Conservation (phyloP, 92 coral and sea anemone species). For the Pocillopora meandrina region DNA sequence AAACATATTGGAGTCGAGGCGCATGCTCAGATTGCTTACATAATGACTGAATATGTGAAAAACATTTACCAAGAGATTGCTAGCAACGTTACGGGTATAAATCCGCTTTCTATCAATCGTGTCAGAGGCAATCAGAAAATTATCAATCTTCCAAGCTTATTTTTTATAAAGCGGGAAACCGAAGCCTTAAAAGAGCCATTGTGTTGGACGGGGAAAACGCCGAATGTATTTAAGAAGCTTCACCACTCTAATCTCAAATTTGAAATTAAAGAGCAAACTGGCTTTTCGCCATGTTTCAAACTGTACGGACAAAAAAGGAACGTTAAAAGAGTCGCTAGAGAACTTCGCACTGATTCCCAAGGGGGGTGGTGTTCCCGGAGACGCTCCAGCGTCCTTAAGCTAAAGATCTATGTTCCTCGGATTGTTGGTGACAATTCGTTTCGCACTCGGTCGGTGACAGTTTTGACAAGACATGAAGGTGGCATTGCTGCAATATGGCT, state of each 20-base stretch:
- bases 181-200: conserved; percentile 38
- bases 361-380: conserved; percentile 55
- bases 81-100: neutral
- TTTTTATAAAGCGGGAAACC: neutral
- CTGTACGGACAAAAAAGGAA: neutral
- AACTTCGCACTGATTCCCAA: conserved; percentile 20
- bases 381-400: conserved; percentile 19
- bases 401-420: conserved; percentile 24
- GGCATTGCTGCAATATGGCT: conserved; percentile 53
- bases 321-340: neutral
- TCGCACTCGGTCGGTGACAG: conserved; percentile 45
- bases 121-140: neutral
- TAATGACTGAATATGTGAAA: conserved; percentile 44
- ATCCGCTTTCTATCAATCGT: neutral
- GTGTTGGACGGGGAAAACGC: conserved; percentile 74
- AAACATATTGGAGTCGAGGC: conserved; percentile 57
- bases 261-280: conserved; percentile 11
- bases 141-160: neutral
- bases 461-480: conserved; percentile 20
- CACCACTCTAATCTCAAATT: conserved; percentile 37
- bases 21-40: conserved; percentile 57
- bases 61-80: conserved; percentile 7
- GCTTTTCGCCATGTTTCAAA: conserved; percentile 11
- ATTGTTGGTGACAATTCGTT: neutral
- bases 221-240: conserved; percentile 32